A percentile compares a stretch with the other conserved stretches of the same genome.
phyloP scores from a whole-genome alignment of 2,797 vertebrate species.

The Hippoglossus hippoglossus region DNA sequence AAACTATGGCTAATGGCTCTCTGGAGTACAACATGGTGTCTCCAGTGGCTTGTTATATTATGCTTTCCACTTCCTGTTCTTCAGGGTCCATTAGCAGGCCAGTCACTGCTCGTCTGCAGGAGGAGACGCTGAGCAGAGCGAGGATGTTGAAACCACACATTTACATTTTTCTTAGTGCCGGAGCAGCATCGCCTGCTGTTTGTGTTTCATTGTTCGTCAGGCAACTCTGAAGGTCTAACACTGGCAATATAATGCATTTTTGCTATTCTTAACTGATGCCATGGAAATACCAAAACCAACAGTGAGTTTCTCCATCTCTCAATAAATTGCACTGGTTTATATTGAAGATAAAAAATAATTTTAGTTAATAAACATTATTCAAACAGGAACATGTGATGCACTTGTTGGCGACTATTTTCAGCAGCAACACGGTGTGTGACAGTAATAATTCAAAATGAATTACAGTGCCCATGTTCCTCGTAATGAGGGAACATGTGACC shows the following conservation, averaged over 20 bases:
- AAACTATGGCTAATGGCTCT: conserved; percentile 76
- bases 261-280: neutral
- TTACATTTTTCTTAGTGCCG: conserved; percentile 16
- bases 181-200: neutral
- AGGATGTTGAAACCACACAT: conserved; percentile 30
- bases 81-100: conserved; percentile 64
- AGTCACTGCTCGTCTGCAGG: conserved; percentile 36
- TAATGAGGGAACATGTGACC: neutral
- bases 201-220: neutral
- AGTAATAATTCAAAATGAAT: conserved; percentile 1
- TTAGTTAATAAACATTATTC: too few relatives aligned
- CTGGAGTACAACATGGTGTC: conserved; percentile 58
- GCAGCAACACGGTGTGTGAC: neutral
- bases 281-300: conserved; percentile 3
- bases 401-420: neutral
- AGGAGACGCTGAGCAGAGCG: conserved; percentile 21
- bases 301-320: neutral
- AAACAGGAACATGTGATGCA: too few relatives aligned
- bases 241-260: neutral
- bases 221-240: neutral
- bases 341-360: neutral
- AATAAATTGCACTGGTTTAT: neutral
- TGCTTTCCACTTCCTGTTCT: conserved; percentile 70
- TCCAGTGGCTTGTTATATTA: conserved; percentile 78
- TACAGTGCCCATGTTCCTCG: neutral